Evolutionary conservation across 2,797 vertebrate genomes (phyloP), one percentile per base, ranked within the genome.

Genomic region (Poecile montanus): DNA sequence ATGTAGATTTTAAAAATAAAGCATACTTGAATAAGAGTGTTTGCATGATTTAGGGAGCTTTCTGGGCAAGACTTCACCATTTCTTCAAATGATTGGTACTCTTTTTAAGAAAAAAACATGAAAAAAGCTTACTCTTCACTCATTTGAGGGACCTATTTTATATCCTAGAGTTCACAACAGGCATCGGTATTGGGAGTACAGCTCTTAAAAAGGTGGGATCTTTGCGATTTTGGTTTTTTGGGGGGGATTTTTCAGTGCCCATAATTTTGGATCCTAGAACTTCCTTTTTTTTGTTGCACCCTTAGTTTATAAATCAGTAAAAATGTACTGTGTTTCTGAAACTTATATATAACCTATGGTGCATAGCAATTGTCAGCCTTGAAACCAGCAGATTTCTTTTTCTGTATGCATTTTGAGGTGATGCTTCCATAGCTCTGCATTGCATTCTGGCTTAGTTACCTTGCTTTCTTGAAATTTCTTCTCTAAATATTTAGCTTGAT

Each of bases 401-500:
- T 66, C 58, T 54, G 34, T 16, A 5, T 42, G 9, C 36, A 30
- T 58, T 95, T 92, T 75, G 54, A 63, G 47, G 15, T 56, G 22
- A 38, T 6, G 8, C 5, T 38, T 92, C 25, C 78, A 44, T 71
- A 80, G 36, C 29, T 93, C 48, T 74, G 47, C 57, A 57, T 29
- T 11, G 22, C 30, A 44, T 26, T 66, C 13, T 73, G 45, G 16
- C 60, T 80, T 70, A 70, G 45, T 48, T 51, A 47, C 29, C 15
- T 27, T 70, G 10, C 27, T 91, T 40, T 58, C 58, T 91, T 50
- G 85, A 90, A 86, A 90, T 47, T 48, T 72, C 63, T 80, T 80
- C 60, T 71, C 42, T 93, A 63, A 79, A 67, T 93, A 78, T 63
- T 92, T 89, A 66, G 75, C 92, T 81, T 78, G 16, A 14, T 63